phyloP scores from a whole-genome alignment of 2,113 vertebrate species.

The Hippopotamus amphibius region DNA sequence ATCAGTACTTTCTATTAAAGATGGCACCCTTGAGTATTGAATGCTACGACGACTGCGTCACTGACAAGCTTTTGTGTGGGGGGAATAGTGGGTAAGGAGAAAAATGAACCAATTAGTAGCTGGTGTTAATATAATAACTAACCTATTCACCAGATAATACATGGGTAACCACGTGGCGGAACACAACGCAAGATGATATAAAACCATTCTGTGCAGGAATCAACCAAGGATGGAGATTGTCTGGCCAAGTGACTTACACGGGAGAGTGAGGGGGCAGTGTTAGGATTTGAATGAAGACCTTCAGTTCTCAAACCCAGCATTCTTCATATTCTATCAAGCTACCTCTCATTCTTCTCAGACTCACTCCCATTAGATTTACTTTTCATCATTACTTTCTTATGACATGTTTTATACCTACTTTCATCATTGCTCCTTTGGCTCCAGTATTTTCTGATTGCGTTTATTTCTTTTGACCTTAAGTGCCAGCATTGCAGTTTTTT shows the following conservation, averaged over 20 bases:
- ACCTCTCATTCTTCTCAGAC: neutral
- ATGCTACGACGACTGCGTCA: neutral
- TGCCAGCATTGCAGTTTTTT: neutral
- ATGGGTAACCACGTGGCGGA: neutral
- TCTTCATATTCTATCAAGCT: neutral
- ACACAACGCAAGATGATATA: neutral
- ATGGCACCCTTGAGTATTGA: neutral
- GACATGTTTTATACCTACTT: neutral
- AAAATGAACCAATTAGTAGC: neutral
- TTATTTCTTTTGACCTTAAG: neutral
- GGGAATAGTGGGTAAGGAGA: neutral
- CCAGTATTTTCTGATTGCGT: neutral
- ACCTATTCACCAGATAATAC: neutral
- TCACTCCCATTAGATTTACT: neutral
- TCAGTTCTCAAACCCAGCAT: neutral
- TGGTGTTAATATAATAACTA: neutral
- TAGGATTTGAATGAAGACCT: neutral
- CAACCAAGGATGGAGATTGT: neutral
- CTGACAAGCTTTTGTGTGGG: neutral
- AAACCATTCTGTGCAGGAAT: neutral
- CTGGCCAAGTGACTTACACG: neutral
- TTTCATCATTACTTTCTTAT: neutral
- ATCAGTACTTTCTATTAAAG: slow-evolving; percentile 56
- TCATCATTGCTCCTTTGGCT: neutral
- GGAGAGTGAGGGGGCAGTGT: too few species aligned